phyloP scores from a whole-genome alignment of 2,113 vertebrate species.

The Varanus komodoensis region DNA sequence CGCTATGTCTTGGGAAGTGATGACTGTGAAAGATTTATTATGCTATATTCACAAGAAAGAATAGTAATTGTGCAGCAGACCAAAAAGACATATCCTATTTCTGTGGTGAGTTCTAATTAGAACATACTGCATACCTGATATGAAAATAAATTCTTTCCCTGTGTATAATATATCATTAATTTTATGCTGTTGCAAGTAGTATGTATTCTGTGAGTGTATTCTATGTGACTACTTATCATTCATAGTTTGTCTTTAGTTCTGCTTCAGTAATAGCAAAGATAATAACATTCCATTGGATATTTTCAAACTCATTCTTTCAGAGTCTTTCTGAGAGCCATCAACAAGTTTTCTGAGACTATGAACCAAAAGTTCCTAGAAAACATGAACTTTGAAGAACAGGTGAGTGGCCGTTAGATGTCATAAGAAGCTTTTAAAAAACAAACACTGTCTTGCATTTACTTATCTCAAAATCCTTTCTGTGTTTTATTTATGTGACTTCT shows the following conservation, averaged over 20 bases:
- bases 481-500: neutral
- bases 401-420: conserved; percentile 60
- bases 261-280: neutral
- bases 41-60: neutral
- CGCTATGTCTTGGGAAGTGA: conserved; percentile 21
- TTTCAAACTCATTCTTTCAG: conserved; percentile 67
- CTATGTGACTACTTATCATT: neutral
- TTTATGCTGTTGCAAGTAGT: too few relatives aligned
- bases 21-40: conserved; percentile 16
- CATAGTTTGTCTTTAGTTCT: neutral
- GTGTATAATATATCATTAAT: neutral
- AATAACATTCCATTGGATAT: neutral
- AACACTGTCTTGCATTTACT: neutral
- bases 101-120: neutral
- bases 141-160: neutral
- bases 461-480: neutral
- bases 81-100: neutral
- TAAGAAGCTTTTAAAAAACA: neutral
- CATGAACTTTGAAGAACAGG: conserved; percentile 95
- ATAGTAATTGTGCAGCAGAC: neutral
- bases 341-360: conserved; percentile 97
- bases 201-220: neutral
- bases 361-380: conserved; percentile 96
- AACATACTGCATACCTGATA: conserved; percentile 4
- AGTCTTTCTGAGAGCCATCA: conserved; percentile 96